Percentiles rank a stretch among this genome's conserved stretches.
Conservation (phyloP, 2,888 invertebrate genomes). For the Xiphydria camelus region DNA sequence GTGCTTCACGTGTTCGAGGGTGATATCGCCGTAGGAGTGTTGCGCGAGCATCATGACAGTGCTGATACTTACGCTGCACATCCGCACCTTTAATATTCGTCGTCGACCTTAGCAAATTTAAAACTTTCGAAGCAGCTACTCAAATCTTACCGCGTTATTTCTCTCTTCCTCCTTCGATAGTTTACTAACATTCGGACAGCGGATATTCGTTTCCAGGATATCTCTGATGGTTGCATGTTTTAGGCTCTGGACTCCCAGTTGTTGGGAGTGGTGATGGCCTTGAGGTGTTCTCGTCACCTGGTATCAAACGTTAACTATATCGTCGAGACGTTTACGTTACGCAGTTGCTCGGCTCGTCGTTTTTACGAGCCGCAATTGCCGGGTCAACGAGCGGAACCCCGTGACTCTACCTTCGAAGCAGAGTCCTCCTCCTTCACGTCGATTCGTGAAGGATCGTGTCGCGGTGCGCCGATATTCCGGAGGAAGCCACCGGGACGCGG, state of each 20-base stretch:
- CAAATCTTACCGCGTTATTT: slow-evolving; percentile 19
- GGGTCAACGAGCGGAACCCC: too few species aligned
- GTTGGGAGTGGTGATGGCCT: too few species aligned
- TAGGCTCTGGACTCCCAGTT: too few species aligned
- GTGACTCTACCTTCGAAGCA: too few species aligned
- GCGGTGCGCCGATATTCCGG: slow-evolving; percentile 4
- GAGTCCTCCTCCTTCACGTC: background rate
- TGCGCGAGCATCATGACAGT: slow-evolving; percentile 15
- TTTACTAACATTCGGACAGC: slow-evolving; percentile 19
- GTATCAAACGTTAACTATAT: too few species aligned
- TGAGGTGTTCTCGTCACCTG: too few species aligned
- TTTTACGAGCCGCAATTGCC: too few species aligned
- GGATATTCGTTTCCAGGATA: slow-evolving; percentile 21
- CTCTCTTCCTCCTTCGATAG: slow-evolving; percentile 18
- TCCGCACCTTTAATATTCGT: slow-evolving; percentile 20
- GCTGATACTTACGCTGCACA: slow-evolving; percentile 23
- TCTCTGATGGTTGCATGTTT: slow-evolving; percentile 13
- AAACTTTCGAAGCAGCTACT: too few species aligned
- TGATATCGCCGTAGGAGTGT: slow-evolving; percentile 21
- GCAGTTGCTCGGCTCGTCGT: too few species aligned
- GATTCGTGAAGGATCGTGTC: background rate
- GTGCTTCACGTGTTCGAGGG: slow-evolving; percentile 23
- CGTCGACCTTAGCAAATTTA: too few species aligned
- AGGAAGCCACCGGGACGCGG: slow-evolving; percentile 26
- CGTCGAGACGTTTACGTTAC: too few species aligned